Evolutionary conservation across 2,888 invertebrate genomes (phyloP).

Genomic region (Hirtodrosophila trivittata): DNA sequence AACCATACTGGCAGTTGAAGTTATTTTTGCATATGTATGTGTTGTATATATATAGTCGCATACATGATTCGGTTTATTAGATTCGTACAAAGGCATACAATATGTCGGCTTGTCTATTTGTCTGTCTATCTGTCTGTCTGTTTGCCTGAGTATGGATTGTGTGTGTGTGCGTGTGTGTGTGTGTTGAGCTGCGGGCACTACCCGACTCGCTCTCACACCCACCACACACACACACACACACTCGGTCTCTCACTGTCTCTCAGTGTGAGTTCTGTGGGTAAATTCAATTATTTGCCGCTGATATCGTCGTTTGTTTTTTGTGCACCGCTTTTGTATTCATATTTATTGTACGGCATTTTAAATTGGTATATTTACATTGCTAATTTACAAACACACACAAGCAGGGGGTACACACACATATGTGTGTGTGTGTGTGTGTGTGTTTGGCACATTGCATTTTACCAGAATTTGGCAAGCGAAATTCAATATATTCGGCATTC

Average conservation of each 20-base stretch:
- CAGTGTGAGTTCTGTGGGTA: constrained; percentile 55
- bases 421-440: constrained; percentile 3
- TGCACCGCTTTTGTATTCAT: constrained; percentile 71
- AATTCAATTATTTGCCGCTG: constrained; percentile 77
- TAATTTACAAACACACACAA: constrained; percentile 63
- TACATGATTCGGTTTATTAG: constrained; percentile 75
- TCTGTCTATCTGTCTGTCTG: constrained; percentile 26
- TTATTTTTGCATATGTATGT: constrained; percentile 62
- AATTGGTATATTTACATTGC: constrained; percentile 78
- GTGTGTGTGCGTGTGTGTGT: constrained; percentile 30
- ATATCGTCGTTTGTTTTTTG: constrained; percentile 78
- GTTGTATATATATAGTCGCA: constrained; percentile 15
- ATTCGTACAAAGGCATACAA: constrained; percentile 75
- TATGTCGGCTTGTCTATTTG: constrained; percentile 59
- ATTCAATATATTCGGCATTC: constrained; percentile 49
- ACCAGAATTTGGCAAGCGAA: constrained; percentile 31
- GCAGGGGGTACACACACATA: constrained; percentile 17
- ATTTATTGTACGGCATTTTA: constrained; percentile 78
- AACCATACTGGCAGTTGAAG: constrained; percentile 54
- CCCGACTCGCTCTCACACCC: neutral
- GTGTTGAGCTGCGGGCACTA: constrained; percentile 45
- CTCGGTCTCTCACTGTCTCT: constrained; percentile 14
- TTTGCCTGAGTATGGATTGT: too few relatives aligned
- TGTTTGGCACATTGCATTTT: constrained; percentile 23
- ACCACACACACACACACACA: neutral